Conservation (phyloP, 2,113 vertebrate genomes). For the Epinephelus cyanopodus region DNA sequence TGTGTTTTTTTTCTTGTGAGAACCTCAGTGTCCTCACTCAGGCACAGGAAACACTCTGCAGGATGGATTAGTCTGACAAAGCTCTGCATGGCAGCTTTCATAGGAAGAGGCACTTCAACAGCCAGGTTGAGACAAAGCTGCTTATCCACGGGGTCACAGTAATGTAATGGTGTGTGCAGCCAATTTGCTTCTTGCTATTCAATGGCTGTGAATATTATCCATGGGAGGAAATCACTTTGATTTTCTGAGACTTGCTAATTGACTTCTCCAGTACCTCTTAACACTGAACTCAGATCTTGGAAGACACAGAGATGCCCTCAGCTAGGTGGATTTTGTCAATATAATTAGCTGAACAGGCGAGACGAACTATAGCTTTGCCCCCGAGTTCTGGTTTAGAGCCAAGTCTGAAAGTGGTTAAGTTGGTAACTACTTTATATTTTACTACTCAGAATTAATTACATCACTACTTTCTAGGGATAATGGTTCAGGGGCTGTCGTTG, state of each 20-base stretch:
- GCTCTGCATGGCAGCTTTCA: constrained; percentile 70
- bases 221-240: constrained; percentile 73
- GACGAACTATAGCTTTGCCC: constrained; percentile 30
- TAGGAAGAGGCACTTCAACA: constrained; percentile 67
- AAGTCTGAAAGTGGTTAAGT: constrained; percentile 36
- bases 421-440: constrained; percentile 18
- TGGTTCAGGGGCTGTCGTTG: constrained; percentile 11
- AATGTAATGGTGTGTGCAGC: constrained; percentile 71
- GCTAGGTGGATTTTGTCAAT: constrained; percentile 52
- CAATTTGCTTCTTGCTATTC: constrained; percentile 71
- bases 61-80: constrained; percentile 79
- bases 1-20: constrained; percentile 24
- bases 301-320: constrained; percentile 39
- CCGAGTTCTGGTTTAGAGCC: constrained; percentile 4
- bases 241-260: constrained; percentile 71
- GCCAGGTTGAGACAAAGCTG: constrained; percentile 76
- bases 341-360: constrained; percentile 61
- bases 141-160: constrained; percentile 74
- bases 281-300: constrained; percentile 57
- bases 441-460: constrained; percentile 14
- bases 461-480: constrained; percentile 2
- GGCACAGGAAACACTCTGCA: constrained; percentile 59
- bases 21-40: constrained; percentile 45
- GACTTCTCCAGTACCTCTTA: constrained; percentile 60
- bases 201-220: constrained; percentile 64